phyloP scores from a whole-genome alignment of 2,888 invertebrate genomes.

The Ochlodes sylvanus region DNA sequence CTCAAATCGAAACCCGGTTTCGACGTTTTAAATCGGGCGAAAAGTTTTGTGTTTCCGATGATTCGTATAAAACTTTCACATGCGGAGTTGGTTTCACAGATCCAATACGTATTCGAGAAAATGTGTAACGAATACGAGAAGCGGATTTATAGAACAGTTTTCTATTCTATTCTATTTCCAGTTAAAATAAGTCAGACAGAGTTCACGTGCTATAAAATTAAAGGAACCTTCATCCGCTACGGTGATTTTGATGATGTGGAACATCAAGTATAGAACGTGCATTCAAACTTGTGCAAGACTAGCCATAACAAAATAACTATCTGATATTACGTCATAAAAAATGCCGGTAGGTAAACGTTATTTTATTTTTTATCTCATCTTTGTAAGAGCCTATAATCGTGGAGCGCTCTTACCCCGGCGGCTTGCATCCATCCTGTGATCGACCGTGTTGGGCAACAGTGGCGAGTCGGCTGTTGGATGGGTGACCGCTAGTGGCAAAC shows the following conservation, averaged over 20 bases:
- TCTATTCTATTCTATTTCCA: no score
- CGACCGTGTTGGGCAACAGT: no score
- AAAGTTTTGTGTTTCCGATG: constrained; percentile 41
- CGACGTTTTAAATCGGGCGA: constrained; percentile 21
- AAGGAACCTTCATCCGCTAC: background rate
- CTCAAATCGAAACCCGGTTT: background rate
- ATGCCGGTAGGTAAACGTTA: no score
- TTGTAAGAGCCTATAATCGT: no score
- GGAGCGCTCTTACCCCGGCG: no score
- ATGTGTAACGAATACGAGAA: constrained; percentile 4
- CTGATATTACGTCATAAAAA: no score
- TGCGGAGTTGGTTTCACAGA: constrained; percentile 36
- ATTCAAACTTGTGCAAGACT: no score
- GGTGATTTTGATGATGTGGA: background rate
- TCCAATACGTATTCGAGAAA: constrained; percentile 26
- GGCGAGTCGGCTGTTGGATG: no score
- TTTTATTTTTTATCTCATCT: no score
- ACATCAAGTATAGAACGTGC: background rate
- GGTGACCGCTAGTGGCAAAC: no score
- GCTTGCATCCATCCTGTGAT: no score
- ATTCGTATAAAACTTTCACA: constrained; percentile 40
- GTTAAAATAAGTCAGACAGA: background rate
- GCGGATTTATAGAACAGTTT: background rate
- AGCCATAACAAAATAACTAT: no score
- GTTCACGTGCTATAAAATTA: background rate